Percentiles rank a stretch among this genome's conserved stretches.
Conservation (phyloP, 2,888 invertebrate species). For the Geotrupes spiniger region DNA sequence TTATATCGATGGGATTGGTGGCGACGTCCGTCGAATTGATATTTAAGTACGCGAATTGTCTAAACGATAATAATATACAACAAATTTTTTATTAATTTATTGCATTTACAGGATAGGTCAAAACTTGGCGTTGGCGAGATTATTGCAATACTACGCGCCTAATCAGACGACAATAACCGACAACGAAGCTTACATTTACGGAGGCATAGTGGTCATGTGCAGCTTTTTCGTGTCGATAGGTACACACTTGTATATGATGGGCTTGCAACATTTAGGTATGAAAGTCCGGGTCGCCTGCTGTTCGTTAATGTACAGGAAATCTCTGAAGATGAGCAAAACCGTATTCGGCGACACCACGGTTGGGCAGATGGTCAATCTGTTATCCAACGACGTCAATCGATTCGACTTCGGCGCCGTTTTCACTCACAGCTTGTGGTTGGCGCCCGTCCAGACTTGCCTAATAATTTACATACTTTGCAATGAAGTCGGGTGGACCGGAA, state of each 20-base stretch:
- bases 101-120: slow-evolving; percentile 36
- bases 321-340: slow-evolving; percentile 48
- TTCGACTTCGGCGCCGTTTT: slow-evolving; percentile 89
- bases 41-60: slow-evolving; percentile 25
- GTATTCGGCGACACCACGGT: slow-evolving; percentile 61
- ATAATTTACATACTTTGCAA: slow-evolving; percentile 56
- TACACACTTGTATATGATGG: slow-evolving; percentile 81
- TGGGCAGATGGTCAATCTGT: slow-evolving; percentile 50
- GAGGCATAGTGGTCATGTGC: slow-evolving; percentile 61
- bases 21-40: slow-evolving; percentile 42
- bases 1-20: slow-evolving; percentile 37
- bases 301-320: slow-evolving; percentile 78
- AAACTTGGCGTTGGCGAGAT: slow-evolving; percentile 57
- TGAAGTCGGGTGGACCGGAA: slow-evolving; percentile 49
- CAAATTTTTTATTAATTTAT: too few relatives aligned
- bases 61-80: neutral
- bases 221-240: slow-evolving; percentile 38
- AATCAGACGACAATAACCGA: slow-evolving; percentile 38
- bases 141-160: slow-evolving; percentile 61
- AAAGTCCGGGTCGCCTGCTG: slow-evolving; percentile 80
- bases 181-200: slow-evolving; percentile 69
- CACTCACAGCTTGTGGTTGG: slow-evolving; percentile 78
- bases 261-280: slow-evolving; percentile 79
- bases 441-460: slow-evolving; percentile 60
- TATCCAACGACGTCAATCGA: slow-evolving; percentile 68